phyloP scores from a whole-genome alignment of 2,888 invertebrate genomes.

The Nineta flava region DNA sequence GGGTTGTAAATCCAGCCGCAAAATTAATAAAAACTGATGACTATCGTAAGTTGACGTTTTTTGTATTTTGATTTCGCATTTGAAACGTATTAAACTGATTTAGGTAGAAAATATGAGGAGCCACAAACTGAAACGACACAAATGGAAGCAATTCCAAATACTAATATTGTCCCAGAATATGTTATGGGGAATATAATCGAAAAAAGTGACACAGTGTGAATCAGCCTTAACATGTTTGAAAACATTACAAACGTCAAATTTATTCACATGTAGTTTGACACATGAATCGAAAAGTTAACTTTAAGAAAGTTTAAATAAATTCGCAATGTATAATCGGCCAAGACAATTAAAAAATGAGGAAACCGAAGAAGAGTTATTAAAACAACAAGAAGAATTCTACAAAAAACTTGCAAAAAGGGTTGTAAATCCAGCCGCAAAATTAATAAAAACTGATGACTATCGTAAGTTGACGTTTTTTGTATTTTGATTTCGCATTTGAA shows the following conservation, averaged over 20 bases:
- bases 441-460: slow-evolving; percentile 26
- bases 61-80: not conserved
- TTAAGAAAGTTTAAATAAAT: too few relatives aligned
- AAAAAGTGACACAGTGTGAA: slow-evolving; percentile 19
- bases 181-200: slow-evolving; percentile 41
- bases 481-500: not conserved
- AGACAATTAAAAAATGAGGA: slow-evolving; percentile 37
- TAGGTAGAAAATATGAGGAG: slow-evolving; percentile 6
- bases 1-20: slow-evolving; percentile 44
- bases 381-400: slow-evolving; percentile 56
- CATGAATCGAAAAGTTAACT: too few relatives aligned
- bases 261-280: too few relatives aligned
- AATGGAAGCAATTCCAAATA: slow-evolving; percentile 28
- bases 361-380: slow-evolving; percentile 55
- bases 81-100: not conserved
- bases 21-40: slow-evolving; percentile 32
- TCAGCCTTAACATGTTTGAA: too few relatives aligned
- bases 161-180: slow-evolving; percentile 26
- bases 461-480: not conserved
- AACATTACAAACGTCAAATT: too few relatives aligned
- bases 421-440: slow-evolving; percentile 44
- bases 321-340: slow-evolving; percentile 44
- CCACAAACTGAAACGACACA: slow-evolving; percentile 23
- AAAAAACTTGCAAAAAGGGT: slow-evolving; percentile 35
- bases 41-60: not conserved